Evolutionary conservation across 1,140 invertebrate species (phyloP).

Genomic region (Bathynomus jamesi): DNA sequence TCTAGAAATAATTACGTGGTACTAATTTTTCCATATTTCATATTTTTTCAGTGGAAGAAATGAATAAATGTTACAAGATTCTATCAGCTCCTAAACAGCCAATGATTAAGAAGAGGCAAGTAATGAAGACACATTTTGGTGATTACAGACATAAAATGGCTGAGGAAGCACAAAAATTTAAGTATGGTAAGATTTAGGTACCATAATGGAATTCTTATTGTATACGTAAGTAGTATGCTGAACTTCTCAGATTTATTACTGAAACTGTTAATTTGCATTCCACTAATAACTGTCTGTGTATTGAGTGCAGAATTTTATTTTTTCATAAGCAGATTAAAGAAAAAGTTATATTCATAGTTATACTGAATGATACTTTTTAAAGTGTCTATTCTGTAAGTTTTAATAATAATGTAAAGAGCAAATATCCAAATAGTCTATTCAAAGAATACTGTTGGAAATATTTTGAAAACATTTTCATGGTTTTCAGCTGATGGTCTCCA

Average conservation of each 20-base stretch:
- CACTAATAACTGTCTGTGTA: no score
- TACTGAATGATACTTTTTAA: not conserved
- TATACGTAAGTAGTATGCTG: not conserved
- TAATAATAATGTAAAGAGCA: not conserved
- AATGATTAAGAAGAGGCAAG: not conserved
- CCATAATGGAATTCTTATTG: not conserved
- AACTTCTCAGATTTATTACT: not conserved
- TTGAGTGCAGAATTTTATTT: no score
- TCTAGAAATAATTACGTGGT: no score
- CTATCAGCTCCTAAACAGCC: not conserved
- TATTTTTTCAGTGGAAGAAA: not conserved
- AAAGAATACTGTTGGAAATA: no score
- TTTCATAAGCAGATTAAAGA: no score
- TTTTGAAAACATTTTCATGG: not conserved
- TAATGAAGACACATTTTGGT: not conserved
- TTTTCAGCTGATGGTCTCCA: not conserved
- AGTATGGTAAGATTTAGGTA: not conserved
- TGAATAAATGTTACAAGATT: not conserved
- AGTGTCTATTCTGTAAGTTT: not conserved
- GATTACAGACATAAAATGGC: not conserved
- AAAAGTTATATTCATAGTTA: no score
- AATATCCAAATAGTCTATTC: not conserved
- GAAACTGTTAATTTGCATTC: not conserved
- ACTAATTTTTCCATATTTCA: no score
- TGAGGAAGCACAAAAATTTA: not conserved